Evolutionary conservation across 2,888 invertebrate genomes (phyloP).

Genomic region (Trissolcus brochymenae): DNA sequence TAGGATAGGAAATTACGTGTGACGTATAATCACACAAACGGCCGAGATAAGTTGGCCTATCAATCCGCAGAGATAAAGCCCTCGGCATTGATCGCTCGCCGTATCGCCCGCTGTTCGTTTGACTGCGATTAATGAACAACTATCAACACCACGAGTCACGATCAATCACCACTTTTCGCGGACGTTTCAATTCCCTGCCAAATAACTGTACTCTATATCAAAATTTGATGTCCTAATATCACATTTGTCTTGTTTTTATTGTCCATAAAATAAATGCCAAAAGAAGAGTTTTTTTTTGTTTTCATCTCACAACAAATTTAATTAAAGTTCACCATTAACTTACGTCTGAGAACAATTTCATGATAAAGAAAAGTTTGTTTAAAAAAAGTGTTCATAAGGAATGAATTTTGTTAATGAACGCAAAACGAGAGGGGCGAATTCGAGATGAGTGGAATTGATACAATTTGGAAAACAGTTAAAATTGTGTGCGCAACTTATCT

Average conservation of each 20-base stretch:
- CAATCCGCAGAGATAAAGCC: slow-evolving; percentile 72
- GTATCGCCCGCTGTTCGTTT: slow-evolving; percentile 66
- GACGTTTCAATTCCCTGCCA: slow-evolving; percentile 45
- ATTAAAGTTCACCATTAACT: too few relatives aligned
- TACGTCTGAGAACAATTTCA: too few relatives aligned
- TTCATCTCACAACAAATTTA: neutral
- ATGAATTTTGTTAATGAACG: too few relatives aligned
- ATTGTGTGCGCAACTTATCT: slow-evolving; percentile 2
- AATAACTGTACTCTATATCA: slow-evolving; percentile 24
- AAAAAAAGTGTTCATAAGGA: too few relatives aligned
- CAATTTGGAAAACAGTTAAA: neutral
- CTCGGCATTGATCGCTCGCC: slow-evolving; percentile 68
- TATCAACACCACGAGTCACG: slow-evolving; percentile 67
- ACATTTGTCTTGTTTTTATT: too few relatives aligned
- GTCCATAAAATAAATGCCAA: too few relatives aligned
- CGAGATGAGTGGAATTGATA: too few relatives aligned
- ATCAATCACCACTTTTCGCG: slow-evolving; percentile 67
- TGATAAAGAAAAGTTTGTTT: too few relatives aligned
- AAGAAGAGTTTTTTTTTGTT: neutral
- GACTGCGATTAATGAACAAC: slow-evolving; percentile 73
- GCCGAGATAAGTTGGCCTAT: slow-evolving; percentile 70
- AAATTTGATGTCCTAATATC: too few relatives aligned
- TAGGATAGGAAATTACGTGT: slow-evolving; percentile 54
- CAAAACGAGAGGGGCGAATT: too few relatives aligned
- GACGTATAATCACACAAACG: slow-evolving; percentile 65